Evolutionary conservation across 2,113 vertebrate genomes (phyloP).

Genomic region (Larimichthys polyactis): DNA sequence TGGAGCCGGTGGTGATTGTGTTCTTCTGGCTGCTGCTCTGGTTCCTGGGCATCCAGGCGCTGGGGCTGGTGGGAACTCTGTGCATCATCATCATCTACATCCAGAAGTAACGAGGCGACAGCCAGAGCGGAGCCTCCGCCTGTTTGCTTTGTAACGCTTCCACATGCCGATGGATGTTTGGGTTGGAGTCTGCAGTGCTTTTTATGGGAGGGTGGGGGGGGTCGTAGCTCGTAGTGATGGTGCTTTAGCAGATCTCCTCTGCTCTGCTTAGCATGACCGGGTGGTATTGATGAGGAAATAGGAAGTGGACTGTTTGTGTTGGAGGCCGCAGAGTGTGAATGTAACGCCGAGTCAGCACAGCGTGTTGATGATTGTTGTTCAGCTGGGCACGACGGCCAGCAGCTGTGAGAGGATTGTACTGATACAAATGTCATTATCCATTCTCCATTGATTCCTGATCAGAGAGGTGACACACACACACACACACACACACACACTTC

Average conservation of each 20-base stretch:
- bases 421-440: too few species aligned
- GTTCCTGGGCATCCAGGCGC: constrained; percentile 96
- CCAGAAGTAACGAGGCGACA: constrained; percentile 85
- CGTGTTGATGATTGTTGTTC: too few species aligned
- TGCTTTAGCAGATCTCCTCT: neutral
- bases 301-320: neutral
- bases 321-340: neutral
- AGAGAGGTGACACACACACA: too few species aligned
- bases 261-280: neutral
- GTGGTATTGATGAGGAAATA: neutral
- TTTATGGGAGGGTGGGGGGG: neutral
- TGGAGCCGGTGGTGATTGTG: constrained; percentile 93
- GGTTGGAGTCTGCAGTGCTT: constrained; percentile 9
- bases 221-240: neutral
- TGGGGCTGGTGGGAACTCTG: constrained; percentile 94
- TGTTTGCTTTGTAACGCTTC: constrained; percentile 7
- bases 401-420: too few species aligned
- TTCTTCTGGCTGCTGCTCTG: constrained; percentile 96
- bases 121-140: neutral
- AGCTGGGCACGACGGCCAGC: too few species aligned
- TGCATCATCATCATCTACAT: constrained; percentile 98
- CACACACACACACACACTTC: too few species aligned
- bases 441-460: too few species aligned
- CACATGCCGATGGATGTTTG: neutral
- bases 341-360: too few species aligned